phyloP scores from a whole-genome alignment of 1,140 invertebrate genomes.

The Matsumurasca onukii region DNA sequence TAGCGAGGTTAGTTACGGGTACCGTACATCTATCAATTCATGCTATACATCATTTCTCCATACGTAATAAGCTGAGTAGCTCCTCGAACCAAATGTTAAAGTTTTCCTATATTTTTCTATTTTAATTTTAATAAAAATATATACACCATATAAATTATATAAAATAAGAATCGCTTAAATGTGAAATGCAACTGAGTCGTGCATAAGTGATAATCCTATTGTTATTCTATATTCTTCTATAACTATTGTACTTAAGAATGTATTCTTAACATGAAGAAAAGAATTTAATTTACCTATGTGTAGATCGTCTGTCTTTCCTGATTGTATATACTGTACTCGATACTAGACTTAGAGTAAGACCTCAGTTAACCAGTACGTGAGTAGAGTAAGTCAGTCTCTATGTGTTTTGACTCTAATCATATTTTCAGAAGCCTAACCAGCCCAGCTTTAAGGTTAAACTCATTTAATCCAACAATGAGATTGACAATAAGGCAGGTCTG shows the following conservation, averaged over 20 bases:
- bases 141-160: neutral
- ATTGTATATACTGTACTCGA: slow-evolving; percentile 9
- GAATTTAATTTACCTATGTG: slow-evolving; percentile 16
- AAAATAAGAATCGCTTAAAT: slow-evolving; percentile 9
- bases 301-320: slow-evolving; percentile 14
- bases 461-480: slow-evolving; percentile 25
- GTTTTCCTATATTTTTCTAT: slow-evolving; percentile 20
- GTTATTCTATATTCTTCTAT: slow-evolving; percentile 24
- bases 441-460: slow-evolving; percentile 16
- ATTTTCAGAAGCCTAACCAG: neutral
- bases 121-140: slow-evolving; percentile 11
- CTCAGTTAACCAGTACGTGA: neutral
- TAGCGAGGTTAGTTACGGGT: too few relatives aligned
- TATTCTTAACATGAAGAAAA: slow-evolving; percentile 24
- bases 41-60: too few relatives aligned
- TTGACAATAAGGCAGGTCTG: neutral
- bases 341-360: neutral
- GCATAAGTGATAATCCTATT: slow-evolving; percentile 15
- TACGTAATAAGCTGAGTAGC: too few relatives aligned
- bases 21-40: too few relatives aligned
- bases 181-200: neutral
- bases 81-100: too few relatives aligned
- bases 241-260: slow-evolving; percentile 17
- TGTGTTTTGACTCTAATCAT: neutral
- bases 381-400: neutral